Evolutionary conservation across 2,797 vertebrate species (phyloP), one percentile per base, ranked within the genome.

Genomic region (Peromyscus melanophrys): DNA sequence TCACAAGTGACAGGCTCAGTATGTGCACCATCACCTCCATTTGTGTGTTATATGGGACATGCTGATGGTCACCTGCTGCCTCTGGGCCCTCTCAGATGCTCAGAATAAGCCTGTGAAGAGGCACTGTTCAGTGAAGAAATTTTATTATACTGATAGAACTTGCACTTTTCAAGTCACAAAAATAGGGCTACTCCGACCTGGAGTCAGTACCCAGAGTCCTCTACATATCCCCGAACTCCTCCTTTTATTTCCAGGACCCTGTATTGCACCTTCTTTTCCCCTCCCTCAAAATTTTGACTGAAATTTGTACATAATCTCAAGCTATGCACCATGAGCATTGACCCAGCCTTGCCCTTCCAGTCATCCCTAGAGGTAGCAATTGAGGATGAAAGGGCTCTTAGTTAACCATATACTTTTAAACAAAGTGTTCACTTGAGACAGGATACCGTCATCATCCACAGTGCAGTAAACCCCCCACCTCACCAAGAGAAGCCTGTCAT

Each of bases 281-380:
- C 23, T 23, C 7, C 19, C 4, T 1, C 23, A n/a, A 46, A 43
- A 61, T 84, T 93, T 92, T 85, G 71, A 61, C 12, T 16, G 29
- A 90, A 78, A 67, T 37, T 59, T 92, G 16, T 67, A 76, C 25
- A 63, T 77, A 75, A 94, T 75, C 17, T 76, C 23, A 14, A 16
- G 34, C 80, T 61, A 34, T 85, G 93, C 76, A 55, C 75, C 90
- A 37, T 80, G 57, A 81, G 4, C 27, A 5, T 77, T n/a, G 4
- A 77, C 37, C 40, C 4, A 17, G 19, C 84, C 6, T 85, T 49
- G 78, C 17, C 34, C 3, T 89, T 94, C 49, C 71, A 65, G 16
- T 76, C 89, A 65, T 78, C 93, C 40, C 23, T 92, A 52, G 65
- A 83, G 43, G 16, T 71, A 57, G 55, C n/a, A 76, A 82, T 89